These are phyloP conservation scores for Cynopterus brachyotis DNA, from an alignment of 2,113 vertebrate genomes.

Conservation along the genomic window DNA sequence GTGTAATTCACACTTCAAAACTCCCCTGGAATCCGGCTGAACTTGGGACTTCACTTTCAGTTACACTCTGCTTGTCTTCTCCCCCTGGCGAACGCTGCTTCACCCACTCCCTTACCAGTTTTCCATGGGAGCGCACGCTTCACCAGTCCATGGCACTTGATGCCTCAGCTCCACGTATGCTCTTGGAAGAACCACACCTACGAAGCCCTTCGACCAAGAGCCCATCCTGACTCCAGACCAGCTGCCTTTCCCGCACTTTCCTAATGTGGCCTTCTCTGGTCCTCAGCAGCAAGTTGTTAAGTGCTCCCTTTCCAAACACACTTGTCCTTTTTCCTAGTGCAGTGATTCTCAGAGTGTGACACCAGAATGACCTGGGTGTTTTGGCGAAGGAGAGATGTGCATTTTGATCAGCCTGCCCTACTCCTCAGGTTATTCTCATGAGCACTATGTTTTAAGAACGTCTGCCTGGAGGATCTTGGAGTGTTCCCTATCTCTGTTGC, in stretches of 20 bases:
- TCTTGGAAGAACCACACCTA: not conserved
- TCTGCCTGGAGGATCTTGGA: not conserved
- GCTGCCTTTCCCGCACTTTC: not conserved
- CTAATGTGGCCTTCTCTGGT: not conserved
- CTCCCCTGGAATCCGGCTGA: not conserved
- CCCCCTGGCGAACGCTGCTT: fast-evolving
- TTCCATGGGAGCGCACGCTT: not conserved
- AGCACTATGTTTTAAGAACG: not conserved
- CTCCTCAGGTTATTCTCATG: not conserved
- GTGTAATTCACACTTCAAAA: not conserved
- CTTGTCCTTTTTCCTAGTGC: not conserved
- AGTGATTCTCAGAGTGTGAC: too few species aligned
- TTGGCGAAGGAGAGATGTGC: not conserved
- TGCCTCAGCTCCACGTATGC: not conserved
- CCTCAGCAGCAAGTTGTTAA: not conserved
- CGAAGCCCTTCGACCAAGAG: not conserved
- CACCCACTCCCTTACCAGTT: not conserved
- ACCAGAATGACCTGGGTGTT: not conserved
- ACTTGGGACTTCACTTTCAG: fast-evolving
- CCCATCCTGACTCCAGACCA: too few species aligned
- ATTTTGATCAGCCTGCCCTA: fast-evolving
- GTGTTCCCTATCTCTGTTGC: not conserved
- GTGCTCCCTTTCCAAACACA: not conserved
- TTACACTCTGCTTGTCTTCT: not conserved
- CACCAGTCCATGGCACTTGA: fast-evolving